phyloP scores from a whole-genome alignment of 2,888 invertebrate genomes.

The Eilema caniola region DNA sequence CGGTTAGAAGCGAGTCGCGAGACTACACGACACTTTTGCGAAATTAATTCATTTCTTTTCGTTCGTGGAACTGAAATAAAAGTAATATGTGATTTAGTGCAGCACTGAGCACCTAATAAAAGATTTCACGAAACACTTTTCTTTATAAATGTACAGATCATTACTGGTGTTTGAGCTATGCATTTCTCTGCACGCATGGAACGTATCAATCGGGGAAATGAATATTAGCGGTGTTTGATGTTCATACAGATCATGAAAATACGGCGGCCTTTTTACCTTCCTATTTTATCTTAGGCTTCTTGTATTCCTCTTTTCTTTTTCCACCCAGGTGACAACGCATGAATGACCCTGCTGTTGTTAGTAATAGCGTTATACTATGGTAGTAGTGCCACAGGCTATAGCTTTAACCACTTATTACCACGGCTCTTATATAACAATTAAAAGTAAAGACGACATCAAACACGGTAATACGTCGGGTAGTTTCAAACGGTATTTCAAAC shows the following conservation, averaged over 20 bases:
- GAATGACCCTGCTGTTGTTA: no score
- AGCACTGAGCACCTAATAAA: conserved; percentile 22
- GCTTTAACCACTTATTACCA: no score
- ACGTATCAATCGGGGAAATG: background rate
- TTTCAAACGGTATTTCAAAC: no score
- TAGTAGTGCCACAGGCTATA: no score
- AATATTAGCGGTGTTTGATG: background rate
- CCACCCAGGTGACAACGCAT: no score
- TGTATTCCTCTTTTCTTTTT: no score
- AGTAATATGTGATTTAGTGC: conserved; percentile 39
- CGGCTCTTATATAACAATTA: no score
- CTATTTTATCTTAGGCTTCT: no score
- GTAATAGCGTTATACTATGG: no score
- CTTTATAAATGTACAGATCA: conserved; percentile 1
- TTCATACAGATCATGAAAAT: background rate
- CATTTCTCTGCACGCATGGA: background rate
- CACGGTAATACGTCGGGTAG: no score
- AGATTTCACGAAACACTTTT: conserved; percentile 13
- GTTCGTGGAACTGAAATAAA: conserved; percentile 44
- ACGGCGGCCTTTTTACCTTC: no score
- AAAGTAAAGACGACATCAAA: no score
- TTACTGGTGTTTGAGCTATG: background rate
- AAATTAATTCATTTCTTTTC: conserved; percentile 71
- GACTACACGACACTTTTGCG: conserved; percentile 58
- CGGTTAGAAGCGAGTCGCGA: conserved; percentile 61